Evolutionary conservation across 2,113 vertebrate genomes (phyloP), one percentile per base, ranked within the genome.

Genomic region (Pelvicachromis taeniatus): DNA sequence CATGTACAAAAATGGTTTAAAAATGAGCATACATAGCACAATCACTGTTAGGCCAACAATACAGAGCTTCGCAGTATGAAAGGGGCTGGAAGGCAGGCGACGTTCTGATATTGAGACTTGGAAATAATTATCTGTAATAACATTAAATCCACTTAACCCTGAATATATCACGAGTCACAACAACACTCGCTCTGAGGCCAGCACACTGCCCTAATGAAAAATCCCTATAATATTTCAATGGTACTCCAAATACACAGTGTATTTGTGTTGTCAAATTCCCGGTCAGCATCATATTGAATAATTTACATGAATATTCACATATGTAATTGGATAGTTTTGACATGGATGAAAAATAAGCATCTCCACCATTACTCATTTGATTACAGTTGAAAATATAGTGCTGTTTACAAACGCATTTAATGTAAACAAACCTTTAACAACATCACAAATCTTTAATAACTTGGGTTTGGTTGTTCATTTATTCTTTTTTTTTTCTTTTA

Each of bases 1-100:
- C 96, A 96, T 94, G 95, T 96, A 96, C 95, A 96, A 97, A 75
- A 96, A 96, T 95, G 94, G 88, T 96, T 96, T 95, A 96, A 95
- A 96, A 96, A 96, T 95, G 93, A 96, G 93, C 94, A 93, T 94
- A 94, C 91, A 83, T 87, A 94, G 89, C 94, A 96, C 96, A 94
- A 95, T 93, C 94, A 96, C 93, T 94, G 93, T 87, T 94, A 95
- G 93, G 94, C 93, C 93, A 91, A 97, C 95, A 82, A 94, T 92
- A 95, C 94, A 90, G 84, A 95, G 94, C 94, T 95, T 94, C 77
- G 93, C 92, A 86, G 90, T 94, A 89, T 95, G 94, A 96, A 93
- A 95, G 91, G 70, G 94, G 93, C 92, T 91, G 94, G 93, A 96
- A 94, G 94, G 95, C 94, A 96, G 95, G 94, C 91, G 86, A 94